phyloP scores from a whole-genome alignment of 1,140 invertebrate species.

The Solenopsis fugax region DNA sequence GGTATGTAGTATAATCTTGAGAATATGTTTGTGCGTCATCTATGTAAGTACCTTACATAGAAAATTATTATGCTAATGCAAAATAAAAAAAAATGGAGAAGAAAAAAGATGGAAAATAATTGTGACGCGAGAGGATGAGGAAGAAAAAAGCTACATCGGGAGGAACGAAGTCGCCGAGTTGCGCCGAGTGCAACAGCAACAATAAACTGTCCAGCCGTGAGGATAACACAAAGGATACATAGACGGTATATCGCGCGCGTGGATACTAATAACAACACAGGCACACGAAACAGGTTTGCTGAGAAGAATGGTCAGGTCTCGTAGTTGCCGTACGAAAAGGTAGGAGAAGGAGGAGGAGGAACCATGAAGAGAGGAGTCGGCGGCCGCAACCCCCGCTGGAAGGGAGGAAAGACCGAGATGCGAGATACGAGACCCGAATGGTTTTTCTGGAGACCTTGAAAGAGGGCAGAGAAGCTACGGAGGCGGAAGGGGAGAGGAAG shows the following conservation, averaged over 20 bases:
- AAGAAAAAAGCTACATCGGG: conserved; percentile 26
- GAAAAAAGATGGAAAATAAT: conserved; percentile 24
- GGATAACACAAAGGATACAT: conserved; percentile 76
- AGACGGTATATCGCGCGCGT: conserved; percentile 42
- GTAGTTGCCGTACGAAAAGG: conserved; percentile 51
- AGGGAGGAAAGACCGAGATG: conserved; percentile 13
- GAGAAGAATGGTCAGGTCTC: conserved; percentile 77
- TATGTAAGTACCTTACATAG: neutral
- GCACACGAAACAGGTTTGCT: conserved; percentile 82
- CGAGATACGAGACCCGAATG: conserved; percentile 31
- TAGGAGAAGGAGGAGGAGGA: conserved; percentile 59
- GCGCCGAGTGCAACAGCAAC: conserved; percentile 74
- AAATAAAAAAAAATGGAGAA: neutral
- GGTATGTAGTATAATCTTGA: neutral
- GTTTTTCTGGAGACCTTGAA: conserved; percentile 35
- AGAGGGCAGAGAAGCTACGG: neutral
- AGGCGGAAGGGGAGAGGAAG: conserved; percentile 11
- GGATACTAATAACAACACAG: conserved; percentile 82
- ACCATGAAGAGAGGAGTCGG: conserved; percentile 42
- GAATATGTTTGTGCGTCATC: neutral
- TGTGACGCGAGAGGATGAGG: conserved; percentile 2
- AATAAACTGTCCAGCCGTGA: conserved; percentile 80
- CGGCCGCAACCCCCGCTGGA: conserved; percentile 13
- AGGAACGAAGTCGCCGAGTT: conserved; percentile 37
- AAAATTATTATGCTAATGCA: neutral